Conservation (phyloP, 2,888 invertebrate species). For the Drosophila neonasuta region DNA sequence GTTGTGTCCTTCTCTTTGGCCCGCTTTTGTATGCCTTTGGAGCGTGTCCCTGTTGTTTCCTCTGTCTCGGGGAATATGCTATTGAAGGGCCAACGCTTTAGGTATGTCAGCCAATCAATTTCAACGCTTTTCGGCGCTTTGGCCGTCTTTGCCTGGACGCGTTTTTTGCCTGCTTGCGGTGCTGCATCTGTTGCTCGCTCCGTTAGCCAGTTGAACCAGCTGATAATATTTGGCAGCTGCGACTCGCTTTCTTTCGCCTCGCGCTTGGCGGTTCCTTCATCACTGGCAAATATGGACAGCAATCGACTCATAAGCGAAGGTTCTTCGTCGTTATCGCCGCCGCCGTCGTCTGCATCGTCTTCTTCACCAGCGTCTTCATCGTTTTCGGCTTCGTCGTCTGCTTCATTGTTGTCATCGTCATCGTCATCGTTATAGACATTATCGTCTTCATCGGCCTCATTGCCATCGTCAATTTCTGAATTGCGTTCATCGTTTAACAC, state of each 20-base stretch:
- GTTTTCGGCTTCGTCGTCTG: constrained; percentile 26
- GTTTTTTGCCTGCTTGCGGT: constrained; percentile 27
- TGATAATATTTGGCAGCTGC: constrained; percentile 72
- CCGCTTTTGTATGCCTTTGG: not conserved
- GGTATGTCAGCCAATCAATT: constrained; percentile 72
- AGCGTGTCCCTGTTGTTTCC: not conserved
- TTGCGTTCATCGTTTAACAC: not conserved
- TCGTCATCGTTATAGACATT: constrained; percentile 2
- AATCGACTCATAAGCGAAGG: constrained; percentile 54
- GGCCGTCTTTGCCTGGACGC: constrained; percentile 33
- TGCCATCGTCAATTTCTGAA: constrained; percentile 26
- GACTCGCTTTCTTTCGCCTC: constrained; percentile 22
- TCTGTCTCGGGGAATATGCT: constrained; percentile 74
- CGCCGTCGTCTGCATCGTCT: constrained; percentile 23
- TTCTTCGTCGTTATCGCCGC: constrained; percentile 40
- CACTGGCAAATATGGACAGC: constrained; percentile 42
- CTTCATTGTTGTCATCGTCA: constrained; percentile 33
- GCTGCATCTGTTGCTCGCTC: constrained; percentile 40
- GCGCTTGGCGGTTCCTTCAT: constrained; percentile 14
- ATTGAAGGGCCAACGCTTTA: constrained; percentile 81
- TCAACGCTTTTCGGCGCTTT: constrained; percentile 22
- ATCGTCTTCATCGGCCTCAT: constrained; percentile 30
- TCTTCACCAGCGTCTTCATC: not conserved
- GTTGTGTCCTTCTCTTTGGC: not conserved
- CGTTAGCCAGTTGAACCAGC: constrained; percentile 77